These are phyloP conservation scores for Hyperoplus immaculatus DNA, from an alignment of 2,797 vertebrate genomes.

Conservation along the genomic window DNA sequence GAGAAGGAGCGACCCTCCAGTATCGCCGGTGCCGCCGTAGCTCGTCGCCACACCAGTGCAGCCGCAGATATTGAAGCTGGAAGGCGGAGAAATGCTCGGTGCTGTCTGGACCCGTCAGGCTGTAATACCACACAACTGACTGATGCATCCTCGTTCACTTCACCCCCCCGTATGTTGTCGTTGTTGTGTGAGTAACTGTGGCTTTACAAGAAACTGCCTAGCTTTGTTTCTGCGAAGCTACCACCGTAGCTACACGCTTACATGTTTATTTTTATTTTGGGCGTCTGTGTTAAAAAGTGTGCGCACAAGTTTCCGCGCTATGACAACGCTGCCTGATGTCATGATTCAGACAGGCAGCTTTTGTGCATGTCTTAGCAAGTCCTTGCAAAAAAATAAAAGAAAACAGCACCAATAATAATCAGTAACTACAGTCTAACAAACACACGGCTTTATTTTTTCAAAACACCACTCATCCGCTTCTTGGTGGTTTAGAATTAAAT, in stretches of 20 bases:
- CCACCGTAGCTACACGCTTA: not conserved
- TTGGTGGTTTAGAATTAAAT: not conserved
- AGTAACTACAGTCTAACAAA: not conserved
- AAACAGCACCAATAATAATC: too few relatives aligned
- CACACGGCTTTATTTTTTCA: not conserved
- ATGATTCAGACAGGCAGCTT: constrained; percentile 48
- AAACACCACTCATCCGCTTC: not conserved
- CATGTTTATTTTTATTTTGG: not conserved
- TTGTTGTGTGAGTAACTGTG: constrained; percentile 80
- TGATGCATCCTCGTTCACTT: constrained; percentile 84
- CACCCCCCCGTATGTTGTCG: constrained; percentile 74
- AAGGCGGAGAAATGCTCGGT: constrained; percentile 70
- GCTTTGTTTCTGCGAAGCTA: not conserved
- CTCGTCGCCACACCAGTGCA: constrained; percentile 11
- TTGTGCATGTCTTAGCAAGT: constrained; percentile 67
- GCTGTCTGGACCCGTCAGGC: constrained; percentile 66
- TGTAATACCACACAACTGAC: constrained; percentile 75
- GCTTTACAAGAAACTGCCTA: not conserved
- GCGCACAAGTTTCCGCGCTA: constrained; percentile 58
- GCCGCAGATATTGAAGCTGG: constrained; percentile 50
- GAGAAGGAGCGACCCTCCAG: constrained; percentile 9
- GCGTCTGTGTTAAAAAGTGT: constrained; percentile 23
- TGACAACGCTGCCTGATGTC: constrained; percentile 55
- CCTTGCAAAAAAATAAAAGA: constrained; percentile 7
- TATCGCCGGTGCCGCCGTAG: constrained; percentile 11